Evolutionary conservation across 2,888 invertebrate genomes (phyloP), one percentile per base, ranked within the genome.

Genomic region (Mythimna ferrago): DNA sequence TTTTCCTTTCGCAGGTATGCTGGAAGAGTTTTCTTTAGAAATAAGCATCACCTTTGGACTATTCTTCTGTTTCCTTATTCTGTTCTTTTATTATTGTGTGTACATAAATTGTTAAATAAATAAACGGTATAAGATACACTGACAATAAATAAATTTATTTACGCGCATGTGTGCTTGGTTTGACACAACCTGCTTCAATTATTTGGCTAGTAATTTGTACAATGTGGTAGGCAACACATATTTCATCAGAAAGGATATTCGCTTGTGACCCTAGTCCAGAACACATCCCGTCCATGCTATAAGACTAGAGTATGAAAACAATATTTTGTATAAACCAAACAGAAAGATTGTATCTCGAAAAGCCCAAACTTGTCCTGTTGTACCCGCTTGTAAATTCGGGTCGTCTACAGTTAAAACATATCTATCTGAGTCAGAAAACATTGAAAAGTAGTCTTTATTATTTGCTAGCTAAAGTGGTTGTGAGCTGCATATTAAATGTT

Each of bases 361-460:
- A 88, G 87, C 81, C 89, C 85, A 82, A 87, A 87, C 86, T 88
- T 87, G 85, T 87, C 75, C 84, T 83, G 86, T 90, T 86, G 87
- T 88, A 84, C 74, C 84, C 87, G 87, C 89, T 91, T 93, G 89
- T 91, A 91, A 92, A 93, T 92, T 92, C 89, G 86, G 84, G 84
- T 88, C 88, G 89, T 87, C 88, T 87, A 86, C 84, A 80, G 66
- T 77, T 73, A 69, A 56, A 65, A 79, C 89, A 79, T 87, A 84
- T 21, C 54, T 80, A 66, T 48, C 64, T 57, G 19, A 35, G 3
- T 7, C 32, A 53, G 21, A 11, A 35, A 14, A 57, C 56, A 64
- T 21, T 51, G 7, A 69, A 87, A 80, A 71, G 78, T 48, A 14
- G 44, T 74, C 78, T 77, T 87, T 84, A 80, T 76, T 32, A 3